phyloP scores from a whole-genome alignment of 1,140 invertebrate genomes.

The Leptopilina clavipes region DNA sequence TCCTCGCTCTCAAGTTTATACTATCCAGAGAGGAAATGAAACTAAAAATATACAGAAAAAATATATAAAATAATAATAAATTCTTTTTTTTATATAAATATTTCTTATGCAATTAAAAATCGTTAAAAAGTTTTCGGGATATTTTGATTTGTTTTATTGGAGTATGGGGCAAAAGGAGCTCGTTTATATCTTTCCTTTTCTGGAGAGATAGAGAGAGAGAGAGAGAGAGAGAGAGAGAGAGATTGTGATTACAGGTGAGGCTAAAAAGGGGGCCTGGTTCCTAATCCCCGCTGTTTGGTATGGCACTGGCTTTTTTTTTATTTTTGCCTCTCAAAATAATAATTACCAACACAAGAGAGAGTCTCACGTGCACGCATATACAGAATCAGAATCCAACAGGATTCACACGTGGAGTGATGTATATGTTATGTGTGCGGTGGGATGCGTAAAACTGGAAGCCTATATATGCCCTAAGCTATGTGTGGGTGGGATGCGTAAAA shows the following conservation, averaged over 20 bases:
- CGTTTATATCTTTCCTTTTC: too few relatives aligned
- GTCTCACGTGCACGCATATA: conserved; percentile 37
- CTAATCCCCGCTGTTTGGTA: conserved; percentile 56
- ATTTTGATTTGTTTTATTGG: too few relatives aligned
- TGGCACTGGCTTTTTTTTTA: conserved; percentile 42
- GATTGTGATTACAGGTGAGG: conserved; percentile 60
- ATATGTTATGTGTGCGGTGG: conserved; percentile 46
- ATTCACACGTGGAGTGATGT: conserved; percentile 41
- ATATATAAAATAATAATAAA: too few relatives aligned
- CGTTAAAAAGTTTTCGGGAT: too few relatives aligned
- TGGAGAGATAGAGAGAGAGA: too few relatives aligned
- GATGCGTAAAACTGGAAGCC: conserved; percentile 47
- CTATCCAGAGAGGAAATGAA: neutral
- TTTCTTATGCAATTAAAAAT: too few relatives aligned
- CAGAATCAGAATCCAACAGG: conserved; percentile 4
- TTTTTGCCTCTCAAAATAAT: conserved; percentile 53
- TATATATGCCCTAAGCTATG: conserved; percentile 42
- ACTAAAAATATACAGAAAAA: neutral
- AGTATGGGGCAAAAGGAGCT: too few relatives aligned
- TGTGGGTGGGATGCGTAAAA: conserved; percentile 49
- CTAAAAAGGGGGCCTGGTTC: conserved; percentile 57
- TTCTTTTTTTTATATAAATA: too few relatives aligned
- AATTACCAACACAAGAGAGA: conserved; percentile 50
- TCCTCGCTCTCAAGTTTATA: neutral
- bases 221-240: too few relatives aligned